Evolutionary conservation across 1,140 invertebrate species (phyloP), one percentile per base, ranked within the genome.

Genomic region (Pseudomyrmex gracilis): DNA sequence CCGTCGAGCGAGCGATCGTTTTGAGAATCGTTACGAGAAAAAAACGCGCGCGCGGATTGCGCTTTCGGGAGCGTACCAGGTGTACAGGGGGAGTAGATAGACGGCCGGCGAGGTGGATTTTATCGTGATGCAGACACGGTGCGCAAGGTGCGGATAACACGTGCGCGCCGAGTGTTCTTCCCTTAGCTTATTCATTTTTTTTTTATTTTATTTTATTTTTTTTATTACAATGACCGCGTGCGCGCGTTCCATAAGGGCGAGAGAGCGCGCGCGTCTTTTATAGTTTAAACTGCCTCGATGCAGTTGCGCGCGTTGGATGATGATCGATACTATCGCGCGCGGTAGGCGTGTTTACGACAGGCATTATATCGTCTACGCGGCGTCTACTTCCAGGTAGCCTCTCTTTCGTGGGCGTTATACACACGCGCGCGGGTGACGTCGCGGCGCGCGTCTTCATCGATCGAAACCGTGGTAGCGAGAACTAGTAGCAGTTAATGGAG

Each of bases 301-400:
- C 60, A 76, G n/a, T 34, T 34, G 34, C 70, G 51, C 68, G 80
- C 80, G 70, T 77, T 57, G 83, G 45, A 82, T 71, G 63, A 66
- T 73, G 66, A 87, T 85, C 84, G 84, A 76, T 83, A 74, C 47
- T 70, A 70, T 85, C 82, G 68, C 61, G 64, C 71, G 45, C 73
- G 68, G 82, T 85, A 63, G 85, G 67, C 77, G 80, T 82, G 53
- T 61, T 74, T 71, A 77, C 84, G 83, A 85, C 57, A 85, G 74
- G 71, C 63, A 85, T 90, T 91, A 55, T 67, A 82, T 74, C 67
- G 73, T 87, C 82, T 78, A 84, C 68, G 74, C 74, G 58, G 67
- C 43, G 83, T 82, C 74, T 73, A 73, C 61, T 34, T 86, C 60
- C 15, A 64, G 77, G 63, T 84, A 68, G 68, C 73, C 9, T 53